A percentile compares a stretch with the other conserved stretches of the same genome.
These are phyloP conservation scores for Sialis lutaria DNA, from an alignment of 2,888 invertebrate genomes.

Conservation along the genomic window DNA sequence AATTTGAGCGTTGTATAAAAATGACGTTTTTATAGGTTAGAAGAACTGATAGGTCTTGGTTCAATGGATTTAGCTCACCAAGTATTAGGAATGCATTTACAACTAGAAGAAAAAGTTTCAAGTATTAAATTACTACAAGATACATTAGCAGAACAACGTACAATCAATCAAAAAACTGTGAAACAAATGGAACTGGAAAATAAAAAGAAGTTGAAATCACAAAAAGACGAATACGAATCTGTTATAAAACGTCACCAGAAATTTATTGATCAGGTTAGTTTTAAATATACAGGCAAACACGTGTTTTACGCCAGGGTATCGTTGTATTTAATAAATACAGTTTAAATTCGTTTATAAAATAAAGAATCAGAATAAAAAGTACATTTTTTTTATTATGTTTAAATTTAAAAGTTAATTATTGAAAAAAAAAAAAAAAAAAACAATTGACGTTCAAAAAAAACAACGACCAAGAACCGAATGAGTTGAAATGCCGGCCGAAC, in stretches of 20 bases:
- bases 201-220: constrained; percentile 30
- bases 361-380: too few relatives aligned
- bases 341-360: too few relatives aligned
- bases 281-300: too few relatives aligned
- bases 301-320: too few relatives aligned
- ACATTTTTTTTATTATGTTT: too few relatives aligned
- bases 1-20: too few relatives aligned
- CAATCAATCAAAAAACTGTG: constrained; percentile 24
- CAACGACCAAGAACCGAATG: too few relatives aligned
- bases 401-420: too few relatives aligned
- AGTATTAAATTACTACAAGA: constrained; percentile 39
- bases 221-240: constrained; percentile 54
- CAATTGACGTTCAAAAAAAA: too few relatives aligned
- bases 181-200: constrained; percentile 26
- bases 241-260: constrained; percentile 63
- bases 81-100: constrained; percentile 38
- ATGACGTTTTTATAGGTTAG: constrained; percentile 25
- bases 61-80: constrained; percentile 42
- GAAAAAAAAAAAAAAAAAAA: too few relatives aligned
- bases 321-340: too few relatives aligned
- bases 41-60: constrained; percentile 33
- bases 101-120: constrained; percentile 40
- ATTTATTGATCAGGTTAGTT: constrained; percentile 55
- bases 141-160: constrained; percentile 38
- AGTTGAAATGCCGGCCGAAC: too few relatives aligned